phyloP scores from a whole-genome alignment of 2,113 vertebrate species.

The Calypte anna region DNA sequence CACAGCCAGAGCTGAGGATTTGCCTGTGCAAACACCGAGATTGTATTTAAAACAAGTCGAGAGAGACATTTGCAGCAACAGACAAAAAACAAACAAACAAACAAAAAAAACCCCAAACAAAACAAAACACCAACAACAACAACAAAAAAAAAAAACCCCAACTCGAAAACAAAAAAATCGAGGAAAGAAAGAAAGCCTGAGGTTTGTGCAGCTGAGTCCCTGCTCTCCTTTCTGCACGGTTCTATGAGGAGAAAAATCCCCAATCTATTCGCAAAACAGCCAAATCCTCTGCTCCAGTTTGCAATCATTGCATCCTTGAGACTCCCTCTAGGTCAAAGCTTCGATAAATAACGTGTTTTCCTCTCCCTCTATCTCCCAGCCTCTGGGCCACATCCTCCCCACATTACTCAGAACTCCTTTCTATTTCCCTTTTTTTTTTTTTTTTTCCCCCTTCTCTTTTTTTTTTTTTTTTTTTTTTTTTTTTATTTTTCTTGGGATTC shows the following conservation, averaged over 20 bases:
- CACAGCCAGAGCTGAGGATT: neutral
- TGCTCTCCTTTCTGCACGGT: neutral
- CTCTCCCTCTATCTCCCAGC: constrained; percentile 26
- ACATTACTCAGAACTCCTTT: neutral
- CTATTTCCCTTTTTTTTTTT: neutral
- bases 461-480: too few relatives aligned
- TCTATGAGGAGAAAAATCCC: constrained; percentile 47
- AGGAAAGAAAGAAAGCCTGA: neutral
- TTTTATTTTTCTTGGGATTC: neutral
- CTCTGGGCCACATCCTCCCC: constrained; percentile 31
- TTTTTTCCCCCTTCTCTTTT: too few relatives aligned
- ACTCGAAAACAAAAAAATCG: neutral
- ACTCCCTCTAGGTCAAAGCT: constrained; percentile 50
- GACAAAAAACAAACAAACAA: neutral
- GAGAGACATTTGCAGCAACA: neutral
- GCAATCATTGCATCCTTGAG: constrained; percentile 60
- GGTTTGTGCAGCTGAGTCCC: neutral
- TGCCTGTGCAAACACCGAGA: neutral
- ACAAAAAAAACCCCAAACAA: neutral
- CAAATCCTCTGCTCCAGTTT: neutral
- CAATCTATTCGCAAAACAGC: constrained; percentile 28
- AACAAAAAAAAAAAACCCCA: too few relatives aligned
- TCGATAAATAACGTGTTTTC: constrained; percentile 64
- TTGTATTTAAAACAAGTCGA: neutral
- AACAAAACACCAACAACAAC: neutral